Conservation (phyloP, 2,113 vertebrate genomes). For the Capra hircus region DNA sequence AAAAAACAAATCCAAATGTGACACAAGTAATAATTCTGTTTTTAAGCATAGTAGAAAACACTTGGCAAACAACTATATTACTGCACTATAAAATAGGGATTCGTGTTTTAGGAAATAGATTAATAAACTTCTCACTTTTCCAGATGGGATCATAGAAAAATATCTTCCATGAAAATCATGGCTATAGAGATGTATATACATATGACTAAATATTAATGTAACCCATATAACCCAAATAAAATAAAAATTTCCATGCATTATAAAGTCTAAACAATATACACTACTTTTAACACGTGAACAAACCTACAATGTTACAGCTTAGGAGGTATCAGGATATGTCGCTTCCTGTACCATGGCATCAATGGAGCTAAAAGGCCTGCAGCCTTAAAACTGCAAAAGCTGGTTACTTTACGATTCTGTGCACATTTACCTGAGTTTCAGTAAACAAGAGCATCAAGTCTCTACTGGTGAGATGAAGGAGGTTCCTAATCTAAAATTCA, state of each 20-base stretch:
- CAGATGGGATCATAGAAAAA: neutral
- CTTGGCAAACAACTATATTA: neutral
- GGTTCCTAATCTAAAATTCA: neutral
- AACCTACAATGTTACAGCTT: neutral
- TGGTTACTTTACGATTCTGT: neutral
- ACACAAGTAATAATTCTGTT: neutral
- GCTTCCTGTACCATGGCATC: neutral
- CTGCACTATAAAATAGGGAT: neutral
- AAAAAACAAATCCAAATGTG: slow-evolving; percentile 48
- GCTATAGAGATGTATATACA: neutral
- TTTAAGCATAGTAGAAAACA: slow-evolving; percentile 20
- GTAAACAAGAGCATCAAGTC: neutral
- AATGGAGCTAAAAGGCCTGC: neutral
- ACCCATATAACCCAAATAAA: neutral
- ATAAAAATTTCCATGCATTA: neutral
- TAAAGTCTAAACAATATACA: neutral
- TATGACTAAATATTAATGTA: neutral
- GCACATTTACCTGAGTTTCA: neutral
- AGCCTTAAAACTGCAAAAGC: neutral
- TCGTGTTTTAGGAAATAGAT: neutral
- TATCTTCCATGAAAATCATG: neutral
- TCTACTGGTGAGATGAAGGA: neutral
- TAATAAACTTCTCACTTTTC: neutral
- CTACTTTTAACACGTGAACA: neutral
- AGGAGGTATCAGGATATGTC: neutral